Evolutionary conservation across 2,113 vertebrate species (phyloP).

Genomic region (Channa argus): DNA sequence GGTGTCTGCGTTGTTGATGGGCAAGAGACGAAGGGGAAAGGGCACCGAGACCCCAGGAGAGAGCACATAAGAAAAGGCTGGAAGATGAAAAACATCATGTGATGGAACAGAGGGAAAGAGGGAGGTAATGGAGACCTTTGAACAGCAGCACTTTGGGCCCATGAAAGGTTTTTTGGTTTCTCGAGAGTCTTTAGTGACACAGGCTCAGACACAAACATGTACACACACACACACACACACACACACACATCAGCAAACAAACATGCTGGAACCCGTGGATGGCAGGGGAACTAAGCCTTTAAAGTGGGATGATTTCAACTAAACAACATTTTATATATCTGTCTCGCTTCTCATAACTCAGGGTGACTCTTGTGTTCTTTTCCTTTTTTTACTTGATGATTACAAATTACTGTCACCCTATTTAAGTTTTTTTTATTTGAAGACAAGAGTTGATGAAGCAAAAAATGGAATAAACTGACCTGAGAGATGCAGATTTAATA

Average conservation of each 20-base stretch:
- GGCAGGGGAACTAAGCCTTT: background rate
- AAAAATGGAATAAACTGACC: too few relatives aligned
- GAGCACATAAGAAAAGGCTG: constrained; percentile 31
- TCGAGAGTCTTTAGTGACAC: constrained; percentile 52
- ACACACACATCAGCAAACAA: constrained; percentile 27
- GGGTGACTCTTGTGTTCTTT: background rate
- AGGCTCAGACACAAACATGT: constrained; percentile 32
- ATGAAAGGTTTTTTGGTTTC: constrained; percentile 60
- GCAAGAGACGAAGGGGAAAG: constrained; percentile 39
- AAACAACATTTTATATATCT: background rate
- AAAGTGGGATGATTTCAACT: background rate
- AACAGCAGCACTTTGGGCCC: constrained; percentile 38
- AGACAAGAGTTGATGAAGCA: too few relatives aligned
- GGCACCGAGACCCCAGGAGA: constrained; percentile 52
- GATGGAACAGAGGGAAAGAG: constrained; percentile 49
- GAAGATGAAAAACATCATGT: constrained; percentile 60
- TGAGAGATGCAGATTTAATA: too few relatives aligned
- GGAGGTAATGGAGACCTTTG: constrained; percentile 60
- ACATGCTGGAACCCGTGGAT: background rate
- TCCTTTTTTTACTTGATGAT: too few relatives aligned
- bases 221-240: constrained; percentile 46
- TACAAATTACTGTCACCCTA: too few relatives aligned
- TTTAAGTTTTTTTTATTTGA: too few relatives aligned
- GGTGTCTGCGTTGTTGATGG: constrained; percentile 43
- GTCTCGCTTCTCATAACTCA: too few relatives aligned